Base-by-base conservation (phyloP, 2,888 invertebrate genomes). In the Dynastes tityus region DNA sequence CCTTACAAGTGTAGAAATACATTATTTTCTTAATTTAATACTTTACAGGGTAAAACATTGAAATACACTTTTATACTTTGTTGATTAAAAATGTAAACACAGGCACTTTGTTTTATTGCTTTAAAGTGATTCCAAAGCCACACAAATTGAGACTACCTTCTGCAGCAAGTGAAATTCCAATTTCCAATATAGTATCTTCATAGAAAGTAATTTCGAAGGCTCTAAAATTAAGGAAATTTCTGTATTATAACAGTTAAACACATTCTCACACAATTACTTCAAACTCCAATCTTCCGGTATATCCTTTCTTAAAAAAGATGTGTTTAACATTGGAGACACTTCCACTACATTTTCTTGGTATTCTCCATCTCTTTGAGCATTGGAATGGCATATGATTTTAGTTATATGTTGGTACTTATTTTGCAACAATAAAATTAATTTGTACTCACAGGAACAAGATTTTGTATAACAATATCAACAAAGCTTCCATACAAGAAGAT, bases 141-240 rank as follows among this genome's bases (percentile, higher is more conserved):
- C 85, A 85, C 49, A 88, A 79, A 80, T 83, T 81, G 6, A 86
- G 81, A 13, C 84, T 82, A 40, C 83, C 78, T 1, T 84, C 85
- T 49, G 81, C 81, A 65, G 82, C 81, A n/a, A 87, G 79, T 37
- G 82, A 81, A 49, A 85, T 85, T 68, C 86, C 87, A 61, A 88
- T 84, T 83, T 88, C 88, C 63, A 87, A 78, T 16, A 88, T 82
- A 55, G 81, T 83, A 65, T 84, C 83, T 16, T 82, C 75, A 6
- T 79, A 49, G 3, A 85, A 80, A 40, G 81, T 76, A 67, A 87
- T 83, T 4, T 81, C 70, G 68, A 84, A 87, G 8, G 84, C 83
- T 71, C 87, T 87, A 76, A 81, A 86, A 86, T 79, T 73, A 80
- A 79, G 79, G 1, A 55, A n/a, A 22, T 6, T 5, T 55, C n/a